These are phyloP conservation scores for Bombyx huttoni DNA, from an alignment of 2,888 invertebrate genomes.

Conservation along the genomic window DNA sequence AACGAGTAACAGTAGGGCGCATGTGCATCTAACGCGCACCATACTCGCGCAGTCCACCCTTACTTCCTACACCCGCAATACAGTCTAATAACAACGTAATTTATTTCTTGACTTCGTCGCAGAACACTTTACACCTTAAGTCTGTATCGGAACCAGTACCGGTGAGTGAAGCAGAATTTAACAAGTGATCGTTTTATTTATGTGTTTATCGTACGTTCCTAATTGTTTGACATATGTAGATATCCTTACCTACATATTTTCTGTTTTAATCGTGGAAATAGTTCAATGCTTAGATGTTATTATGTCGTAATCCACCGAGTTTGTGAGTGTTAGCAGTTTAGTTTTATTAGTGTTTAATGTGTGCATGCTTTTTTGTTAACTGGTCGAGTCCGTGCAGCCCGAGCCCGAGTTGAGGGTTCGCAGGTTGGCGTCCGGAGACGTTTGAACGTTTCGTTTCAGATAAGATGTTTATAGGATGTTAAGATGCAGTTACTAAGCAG, in stretches of 20 bases:
- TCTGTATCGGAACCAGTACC: conserved; percentile 18
- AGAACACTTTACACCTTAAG: conserved; percentile 3
- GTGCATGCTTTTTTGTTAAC: conserved; percentile 62
- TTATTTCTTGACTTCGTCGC: conserved; percentile 24
- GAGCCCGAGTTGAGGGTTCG: conserved; percentile 27
- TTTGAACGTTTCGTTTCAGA: conserved; percentile 54
- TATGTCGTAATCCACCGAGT: conserved; percentile 31
- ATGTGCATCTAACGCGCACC: conserved; percentile 25
- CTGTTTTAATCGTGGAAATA: conserved; percentile 32
- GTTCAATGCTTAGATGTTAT: conserved; percentile 46
- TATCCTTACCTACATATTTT: conserved; percentile 12
- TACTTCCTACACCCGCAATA: conserved; percentile 26
- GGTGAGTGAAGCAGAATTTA: conserved; percentile 35
- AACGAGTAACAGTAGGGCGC: conserved; percentile 22
- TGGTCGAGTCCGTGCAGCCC: conserved; percentile 30
- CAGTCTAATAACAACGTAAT: conserved; percentile 25
- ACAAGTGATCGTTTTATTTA: conserved; percentile 10
- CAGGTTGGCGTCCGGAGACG: conserved; percentile 34
- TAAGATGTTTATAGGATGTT: conserved; percentile 58
- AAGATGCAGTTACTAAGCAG: conserved; percentile 53
- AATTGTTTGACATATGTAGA: conserved; percentile 8
- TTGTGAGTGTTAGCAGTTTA: conserved; percentile 42
- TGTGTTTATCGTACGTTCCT: conserved; percentile 21
- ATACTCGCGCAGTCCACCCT: conserved; percentile 13
- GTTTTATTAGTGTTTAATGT: conserved; percentile 52